Conservation (phyloP, 1,140 invertebrate genomes). For the Euglossa dilemma region DNA sequence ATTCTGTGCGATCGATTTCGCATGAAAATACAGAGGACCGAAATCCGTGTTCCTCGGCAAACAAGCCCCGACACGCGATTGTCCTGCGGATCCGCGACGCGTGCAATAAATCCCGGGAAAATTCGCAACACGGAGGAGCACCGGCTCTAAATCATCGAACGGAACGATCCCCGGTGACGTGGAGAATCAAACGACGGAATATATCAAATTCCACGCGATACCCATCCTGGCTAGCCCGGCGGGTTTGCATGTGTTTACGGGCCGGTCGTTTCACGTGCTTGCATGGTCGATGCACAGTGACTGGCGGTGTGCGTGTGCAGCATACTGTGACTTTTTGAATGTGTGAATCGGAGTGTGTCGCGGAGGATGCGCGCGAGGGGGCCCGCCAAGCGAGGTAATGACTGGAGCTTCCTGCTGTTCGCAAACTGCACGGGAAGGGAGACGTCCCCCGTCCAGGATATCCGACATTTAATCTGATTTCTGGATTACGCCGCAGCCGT, state of each 20-base stretch:
- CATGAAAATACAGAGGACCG: too few relatives aligned
- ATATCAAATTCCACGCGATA: background rate
- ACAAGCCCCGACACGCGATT: too few relatives aligned
- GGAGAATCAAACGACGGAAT: too few relatives aligned
- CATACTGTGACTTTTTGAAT: slow-evolving; percentile 65
- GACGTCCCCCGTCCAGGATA: slow-evolving; percentile 72
- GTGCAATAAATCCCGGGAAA: background rate
- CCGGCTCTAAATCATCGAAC: background rate
- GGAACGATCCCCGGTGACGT: background rate
- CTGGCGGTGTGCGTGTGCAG: slow-evolving; percentile 40
- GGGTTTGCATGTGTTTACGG: background rate
- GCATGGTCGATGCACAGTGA: slow-evolving; percentile 52
- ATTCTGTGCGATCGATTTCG: too few relatives aligned
- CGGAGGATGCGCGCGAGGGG: slow-evolving; percentile 75
- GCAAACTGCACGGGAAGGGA: slow-evolving; percentile 68
- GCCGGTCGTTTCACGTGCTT: slow-evolving; percentile 13
- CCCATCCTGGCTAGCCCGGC: background rate
- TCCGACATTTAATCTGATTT: slow-evolving; percentile 78
- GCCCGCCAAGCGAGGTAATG: slow-evolving; percentile 76
- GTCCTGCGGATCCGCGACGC: too few relatives aligned
- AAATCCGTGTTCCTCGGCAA: too few relatives aligned
- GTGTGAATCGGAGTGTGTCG: slow-evolving; percentile 78
- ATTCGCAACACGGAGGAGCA: background rate
- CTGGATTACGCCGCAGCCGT: slow-evolving; percentile 68
- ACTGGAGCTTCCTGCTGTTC: slow-evolving; percentile 79